Evolutionary conservation across 2,797 vertebrate genomes (phyloP).

Genomic region (Microhierax caerulescens): DNA sequence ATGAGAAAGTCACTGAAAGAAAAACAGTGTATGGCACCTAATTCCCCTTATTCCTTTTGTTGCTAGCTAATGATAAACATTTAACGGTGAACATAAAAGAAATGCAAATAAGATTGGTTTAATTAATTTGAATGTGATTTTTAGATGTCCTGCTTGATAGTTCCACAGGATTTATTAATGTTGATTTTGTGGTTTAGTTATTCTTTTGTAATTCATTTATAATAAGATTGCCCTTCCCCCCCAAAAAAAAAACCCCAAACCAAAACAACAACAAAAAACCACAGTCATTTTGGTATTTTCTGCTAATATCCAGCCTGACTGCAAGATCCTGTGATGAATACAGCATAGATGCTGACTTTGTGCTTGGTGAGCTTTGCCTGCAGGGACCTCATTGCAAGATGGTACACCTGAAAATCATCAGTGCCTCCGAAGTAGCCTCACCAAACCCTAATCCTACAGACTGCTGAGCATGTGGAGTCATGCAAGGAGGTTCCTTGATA

Average conservation of each 20-base stretch:
- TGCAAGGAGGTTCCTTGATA: not conserved
- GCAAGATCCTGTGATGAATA: not conserved
- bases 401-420: not conserved
- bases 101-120: not conserved
- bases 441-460: not conserved
- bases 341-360: not conserved
- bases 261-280: too few relatives aligned
- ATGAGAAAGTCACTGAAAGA: not conserved
- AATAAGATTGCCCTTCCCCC: not conserved
- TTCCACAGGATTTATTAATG: not conserved
- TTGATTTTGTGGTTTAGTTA: not conserved
- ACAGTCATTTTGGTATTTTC: not conserved
- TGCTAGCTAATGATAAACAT: not conserved
- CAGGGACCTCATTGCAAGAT: not conserved
- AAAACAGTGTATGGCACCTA: not conserved
- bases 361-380: not conserved
- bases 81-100: not conserved
- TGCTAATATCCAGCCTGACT: not conserved
- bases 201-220: not conserved
- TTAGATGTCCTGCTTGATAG: not conserved
- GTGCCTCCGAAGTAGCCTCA: not conserved
- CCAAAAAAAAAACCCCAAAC: too few relatives aligned
- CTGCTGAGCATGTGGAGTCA: not conserved
- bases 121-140: not conserved
- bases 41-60: not conserved